Percentiles rank a stretch among this genome's conserved stretches.
Conservation (phyloP, 2,113 vertebrate species). For the Hylia prasina region DNA sequence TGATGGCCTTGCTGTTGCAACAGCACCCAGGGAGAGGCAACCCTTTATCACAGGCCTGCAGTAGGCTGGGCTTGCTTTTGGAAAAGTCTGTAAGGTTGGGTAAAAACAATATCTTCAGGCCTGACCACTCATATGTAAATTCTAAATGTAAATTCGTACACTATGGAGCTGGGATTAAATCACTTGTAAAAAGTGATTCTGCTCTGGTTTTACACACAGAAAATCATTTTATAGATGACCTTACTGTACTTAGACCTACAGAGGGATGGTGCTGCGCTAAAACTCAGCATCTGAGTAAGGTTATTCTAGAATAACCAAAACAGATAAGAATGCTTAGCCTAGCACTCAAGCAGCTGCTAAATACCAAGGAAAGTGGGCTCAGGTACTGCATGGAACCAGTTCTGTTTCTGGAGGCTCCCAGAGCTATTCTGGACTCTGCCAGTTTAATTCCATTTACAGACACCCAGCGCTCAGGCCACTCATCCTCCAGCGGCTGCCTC, state of each 20-base stretch:
- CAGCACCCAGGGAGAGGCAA: fast-evolving
- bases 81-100: neutral
- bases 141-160: neutral
- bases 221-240: neutral
- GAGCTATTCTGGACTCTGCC: neutral
- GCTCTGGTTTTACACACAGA: neutral
- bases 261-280: neutral
- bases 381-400: neutral
- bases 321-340: neutral
- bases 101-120: neutral
- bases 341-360: neutral
- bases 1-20: neutral
- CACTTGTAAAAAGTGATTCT: neutral
- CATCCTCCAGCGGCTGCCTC: fast-evolving
- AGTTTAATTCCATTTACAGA: neutral
- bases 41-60: neutral
- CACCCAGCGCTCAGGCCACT: fast-evolving
- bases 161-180: neutral
- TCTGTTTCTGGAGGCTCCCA: neutral
- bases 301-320: neutral
- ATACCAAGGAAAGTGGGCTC: neutral
- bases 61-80: neutral
- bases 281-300: neutral
- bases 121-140: neutral
- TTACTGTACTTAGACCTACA: neutral